Percentiles rank a stretch among this genome's conserved stretches.
phyloP scores from a whole-genome alignment of 2,797 vertebrate species.

The Melanogrammus aeglefinus region DNA sequence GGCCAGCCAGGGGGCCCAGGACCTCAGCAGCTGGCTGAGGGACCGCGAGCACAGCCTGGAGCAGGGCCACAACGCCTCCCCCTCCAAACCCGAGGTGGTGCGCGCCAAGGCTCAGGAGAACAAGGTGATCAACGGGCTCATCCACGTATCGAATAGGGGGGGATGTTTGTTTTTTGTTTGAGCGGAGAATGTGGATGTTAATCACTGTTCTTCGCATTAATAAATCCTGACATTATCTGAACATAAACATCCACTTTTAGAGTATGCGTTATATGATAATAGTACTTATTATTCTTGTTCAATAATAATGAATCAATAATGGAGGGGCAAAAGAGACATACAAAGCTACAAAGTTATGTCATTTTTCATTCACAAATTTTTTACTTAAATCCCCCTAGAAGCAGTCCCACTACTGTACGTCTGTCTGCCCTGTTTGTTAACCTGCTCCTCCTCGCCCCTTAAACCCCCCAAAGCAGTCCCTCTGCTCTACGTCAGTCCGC shows the following conservation, averaged over 20 bases:
- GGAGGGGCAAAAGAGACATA: not conserved
- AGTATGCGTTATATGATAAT: not conserved
- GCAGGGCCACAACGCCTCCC: constrained; percentile 75
- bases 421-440: not conserved
- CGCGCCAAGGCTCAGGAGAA: constrained; percentile 90
- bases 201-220: not conserved
- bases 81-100: constrained; percentile 83
- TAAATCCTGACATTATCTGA: not conserved
- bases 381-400: not conserved
- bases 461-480: not conserved
- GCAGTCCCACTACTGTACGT: not conserved
- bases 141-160: not conserved
- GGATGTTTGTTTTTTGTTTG: not conserved
- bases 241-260: not conserved
- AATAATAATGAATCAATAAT: not conserved
- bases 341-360: not conserved
- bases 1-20: constrained; percentile 74
- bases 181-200: not conserved
- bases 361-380: not conserved
- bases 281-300: not conserved
- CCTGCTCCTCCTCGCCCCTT: not conserved
- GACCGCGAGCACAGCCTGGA: constrained; percentile 79
- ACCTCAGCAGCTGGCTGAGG: constrained; percentile 82
- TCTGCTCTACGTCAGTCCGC: not conserved
- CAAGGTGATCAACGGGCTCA: constrained; percentile 76